Conservation (phyloP, 1,140 invertebrate species). For the Leguminivora glycinivorella region DNA sequence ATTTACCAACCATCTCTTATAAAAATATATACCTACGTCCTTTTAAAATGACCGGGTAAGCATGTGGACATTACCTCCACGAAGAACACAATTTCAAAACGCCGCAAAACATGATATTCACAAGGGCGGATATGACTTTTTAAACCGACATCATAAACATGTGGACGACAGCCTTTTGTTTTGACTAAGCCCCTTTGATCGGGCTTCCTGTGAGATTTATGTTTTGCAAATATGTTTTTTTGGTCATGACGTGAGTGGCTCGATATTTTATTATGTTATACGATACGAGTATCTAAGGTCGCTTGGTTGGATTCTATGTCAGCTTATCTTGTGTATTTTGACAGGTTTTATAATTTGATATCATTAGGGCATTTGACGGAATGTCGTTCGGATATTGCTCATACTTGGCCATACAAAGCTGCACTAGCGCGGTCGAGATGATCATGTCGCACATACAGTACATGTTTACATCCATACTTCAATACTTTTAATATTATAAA, state of each 20-base stretch:
- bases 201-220: conserved; percentile 12
- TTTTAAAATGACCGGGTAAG: neutral
- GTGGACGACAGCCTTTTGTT: conserved; percentile 5
- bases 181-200: neutral
- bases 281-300: neutral
- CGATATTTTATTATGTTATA: neutral
- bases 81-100: neutral
- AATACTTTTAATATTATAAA: too few species aligned
- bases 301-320: too few species aligned
- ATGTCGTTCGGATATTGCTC: too few species aligned
- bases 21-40: neutral
- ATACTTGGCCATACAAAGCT: too few species aligned
- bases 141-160: neutral
- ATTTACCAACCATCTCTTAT: neutral
- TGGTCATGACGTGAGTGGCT: neutral
- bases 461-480: too few species aligned
- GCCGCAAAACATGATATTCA: neutral
- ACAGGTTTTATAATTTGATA: too few species aligned
- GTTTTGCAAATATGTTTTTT: neutral
- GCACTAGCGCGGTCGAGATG: too few species aligned
- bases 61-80: conserved; percentile 2
- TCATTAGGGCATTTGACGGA: too few species aligned
- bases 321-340: too few species aligned
- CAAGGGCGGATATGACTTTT: neutral
- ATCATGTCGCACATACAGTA: too few species aligned